Percentiles rank a stretch among this genome's conserved stretches.
These are phyloP conservation scores for Xiphydria camelus DNA, from an alignment of 2,888 invertebrate genomes.

Conservation along the genomic window DNA sequence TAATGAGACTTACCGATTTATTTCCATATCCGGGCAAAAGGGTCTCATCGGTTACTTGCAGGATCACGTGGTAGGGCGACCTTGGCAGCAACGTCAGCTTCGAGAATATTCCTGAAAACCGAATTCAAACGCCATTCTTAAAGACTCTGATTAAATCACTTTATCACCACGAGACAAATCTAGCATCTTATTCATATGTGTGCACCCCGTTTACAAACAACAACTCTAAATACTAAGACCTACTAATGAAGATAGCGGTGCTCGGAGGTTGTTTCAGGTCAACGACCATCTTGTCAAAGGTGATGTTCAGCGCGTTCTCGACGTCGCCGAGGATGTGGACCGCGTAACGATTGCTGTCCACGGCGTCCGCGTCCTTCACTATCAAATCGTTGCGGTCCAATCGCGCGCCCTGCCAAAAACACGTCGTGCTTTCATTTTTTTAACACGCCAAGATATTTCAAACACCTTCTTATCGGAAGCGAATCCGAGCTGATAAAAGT, in stretches of 20 bases:
- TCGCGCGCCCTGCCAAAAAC: slow-evolving; percentile 47
- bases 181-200: too few species aligned
- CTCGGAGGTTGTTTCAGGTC: slow-evolving; percentile 40
- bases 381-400: slow-evolving; percentile 52
- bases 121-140: too few species aligned
- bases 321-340: slow-evolving; percentile 52
- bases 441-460: slow-evolving; percentile 1
- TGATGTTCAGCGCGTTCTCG: slow-evolving; percentile 52
- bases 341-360: slow-evolving; percentile 54
- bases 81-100: slow-evolving; percentile 49
- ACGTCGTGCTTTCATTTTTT: slow-evolving; percentile 6
- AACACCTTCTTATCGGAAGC: not conserved
- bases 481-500: not conserved
- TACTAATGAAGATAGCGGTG: slow-evolving; percentile 46
- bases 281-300: slow-evolving; percentile 46
- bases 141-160: too few species aligned
- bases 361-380: slow-evolving; percentile 57
- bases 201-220: too few species aligned
- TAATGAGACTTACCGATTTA: slow-evolving; percentile 53
- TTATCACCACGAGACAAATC: too few species aligned
- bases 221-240: too few species aligned
- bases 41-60: slow-evolving; percentile 62
- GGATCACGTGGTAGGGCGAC: slow-evolving; percentile 60
- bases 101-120: slow-evolving; percentile 39
- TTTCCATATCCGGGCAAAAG: slow-evolving; percentile 53